Evolutionary conservation across 1,140 invertebrate genomes (phyloP), one percentile per base, ranked within the genome.

Genomic region (Hycleus cichorii): DNA sequence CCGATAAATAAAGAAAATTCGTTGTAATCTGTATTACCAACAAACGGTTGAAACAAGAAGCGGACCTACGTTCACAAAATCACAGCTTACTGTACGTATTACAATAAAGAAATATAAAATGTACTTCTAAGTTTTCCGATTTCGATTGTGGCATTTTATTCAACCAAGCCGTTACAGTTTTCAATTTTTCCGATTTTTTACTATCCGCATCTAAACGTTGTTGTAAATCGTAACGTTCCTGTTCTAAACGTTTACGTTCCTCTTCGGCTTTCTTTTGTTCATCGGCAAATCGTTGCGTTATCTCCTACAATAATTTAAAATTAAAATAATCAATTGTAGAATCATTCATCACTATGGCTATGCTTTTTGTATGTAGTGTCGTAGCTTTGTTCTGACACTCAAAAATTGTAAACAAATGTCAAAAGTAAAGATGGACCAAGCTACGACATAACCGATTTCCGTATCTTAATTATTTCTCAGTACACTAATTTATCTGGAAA

Each of bases 211-310:
- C 49, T 9, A 63, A 12, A 10, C 48, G 52, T 12, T 12, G 49
- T 51, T 64, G 54, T 10, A 64, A 39, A n/a, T 58, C 58, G 27
- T 45, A 57, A 9, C 57, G 11, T 25, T 47, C 24, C 32, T 60
- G 44, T 12, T 60, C 54, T 10, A 55, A 40, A 11, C 51, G 59
- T 24, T 55, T 56, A 25, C 62, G 63, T 32, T 75, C 69, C 50
- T 77, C 75, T 3, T 74, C 66, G 3, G 77, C 67, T 58, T 75
- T 76, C 40, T 74, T 75, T 58, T 80, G 75, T 25, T 74, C 65
- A 44, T 76, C 75, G 0, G 72, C 69, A 51, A 79, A 74, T 58
- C 77, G 79, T 9, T 65, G 63, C 24, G 75, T 75, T 4, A 80
- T 63, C 47, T 79, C 76, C 65, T 79, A 69, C 47, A 63, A 57